Evolutionary conservation across 1,140 invertebrate species (phyloP), one percentile per base, ranked within the genome.

Genomic region (Rhyzopertha dominica): DNA sequence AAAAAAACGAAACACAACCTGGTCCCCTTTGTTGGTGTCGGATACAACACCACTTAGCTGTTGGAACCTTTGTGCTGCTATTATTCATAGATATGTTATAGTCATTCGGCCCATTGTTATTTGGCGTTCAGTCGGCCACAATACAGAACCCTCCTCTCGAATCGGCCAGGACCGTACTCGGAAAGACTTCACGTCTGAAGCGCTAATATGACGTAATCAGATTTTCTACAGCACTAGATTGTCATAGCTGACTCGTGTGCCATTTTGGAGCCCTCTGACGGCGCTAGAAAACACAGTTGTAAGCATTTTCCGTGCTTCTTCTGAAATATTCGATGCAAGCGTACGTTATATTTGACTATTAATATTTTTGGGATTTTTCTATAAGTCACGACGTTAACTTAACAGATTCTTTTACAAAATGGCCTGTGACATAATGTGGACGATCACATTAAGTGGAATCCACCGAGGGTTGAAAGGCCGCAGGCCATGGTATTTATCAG

Each of bases 1-100:
- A 42, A 42, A 48, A 40, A 4, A 14, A 16, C 38, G 13, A 40
- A 29, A 40, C 26, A 28, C 29, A 40, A 40, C 5, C 18, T 40
- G 22, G 12, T 20, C 40, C 40, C 32, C 36, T 45, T 50, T 45
- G 41, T 40, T 45, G 35, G 13, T 30, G 16, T 14, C 28, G 39
- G 34, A 28, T 42, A 43, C 41, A 51, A 51, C 45, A 43, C 31
- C 30, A 19, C 43, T 51, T 47, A 43, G 28, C 35, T 43, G 38
- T 51, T 47, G 34, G 30, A 43, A 26, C 47, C 44, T 42, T 51
- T 51, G 40, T 51, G 43, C 38, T 43, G 37, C 34, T 42, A 51
- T 51, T 51, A 51, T 51, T 47, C 49, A 40, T 51, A 47, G 45
- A 51, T 47, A 49, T 43, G 44, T 46, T 41, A 47, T 47, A 51